Percentiles rank a stretch among this genome's conserved stretches.
These are phyloP conservation scores for Tenthredo scrophulariae DNA, from an alignment of 2,888 invertebrate species.

Conservation along the genomic window DNA sequence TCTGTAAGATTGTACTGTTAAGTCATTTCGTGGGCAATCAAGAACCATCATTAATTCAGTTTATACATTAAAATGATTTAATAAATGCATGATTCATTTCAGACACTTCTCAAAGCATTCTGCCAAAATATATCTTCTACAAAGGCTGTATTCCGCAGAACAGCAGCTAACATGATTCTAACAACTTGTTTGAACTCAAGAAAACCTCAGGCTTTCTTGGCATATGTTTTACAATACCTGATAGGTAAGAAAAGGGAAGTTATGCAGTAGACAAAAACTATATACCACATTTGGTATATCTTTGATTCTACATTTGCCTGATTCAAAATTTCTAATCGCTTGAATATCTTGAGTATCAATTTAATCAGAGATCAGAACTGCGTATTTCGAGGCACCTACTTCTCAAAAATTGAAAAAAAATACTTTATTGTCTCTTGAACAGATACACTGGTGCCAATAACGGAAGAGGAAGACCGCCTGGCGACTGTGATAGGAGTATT, in stretches of 20 bases:
- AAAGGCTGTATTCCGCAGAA: slow-evolving; percentile 87
- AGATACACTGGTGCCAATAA: slow-evolving; percentile 64
- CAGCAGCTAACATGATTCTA: slow-evolving; percentile 90
- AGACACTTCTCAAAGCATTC: slow-evolving; percentile 82
- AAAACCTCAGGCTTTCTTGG: slow-evolving; percentile 83
- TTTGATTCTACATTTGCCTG: background rate
- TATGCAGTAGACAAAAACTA: background rate
- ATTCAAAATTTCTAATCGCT: slow-evolving; percentile 17
- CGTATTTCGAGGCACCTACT: background rate
- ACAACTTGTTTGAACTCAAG: slow-evolving; percentile 89
- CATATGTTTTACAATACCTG: slow-evolving; percentile 84
- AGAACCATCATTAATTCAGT: background rate
- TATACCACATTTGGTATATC: background rate
- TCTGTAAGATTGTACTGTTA: background rate
- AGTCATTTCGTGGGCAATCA: too few species aligned
- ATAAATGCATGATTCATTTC: slow-evolving; percentile 56
- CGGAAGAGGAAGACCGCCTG: slow-evolving; percentile 61
- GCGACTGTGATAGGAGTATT: slow-evolving; percentile 84
- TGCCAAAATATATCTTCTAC: slow-evolving; percentile 80
- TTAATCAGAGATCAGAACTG: background rate
- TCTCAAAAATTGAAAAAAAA: background rate
- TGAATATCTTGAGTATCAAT: background rate
- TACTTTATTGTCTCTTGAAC: slow-evolving; percentile 52
- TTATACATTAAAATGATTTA: background rate
- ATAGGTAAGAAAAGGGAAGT: slow-evolving; percentile 77